Base-by-base conservation (phyloP, 2,797 vertebrate genomes). In the Sebastes kiyomatsui region DNA sequence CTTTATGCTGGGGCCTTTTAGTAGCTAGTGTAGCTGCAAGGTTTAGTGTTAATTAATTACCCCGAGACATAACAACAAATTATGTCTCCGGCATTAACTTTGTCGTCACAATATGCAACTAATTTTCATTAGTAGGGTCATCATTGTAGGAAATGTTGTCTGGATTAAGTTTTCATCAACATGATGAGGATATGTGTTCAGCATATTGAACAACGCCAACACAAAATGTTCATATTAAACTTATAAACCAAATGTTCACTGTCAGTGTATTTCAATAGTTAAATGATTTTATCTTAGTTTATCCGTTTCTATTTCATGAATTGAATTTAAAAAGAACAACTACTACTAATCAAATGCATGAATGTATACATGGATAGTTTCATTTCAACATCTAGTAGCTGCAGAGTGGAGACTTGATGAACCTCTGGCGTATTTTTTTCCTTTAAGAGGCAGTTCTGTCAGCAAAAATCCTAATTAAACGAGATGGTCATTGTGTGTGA, bases 391-490 rank as follows among this genome's bases (percentile, higher is more conserved):
- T 56, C 16, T 11, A 7, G 14, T n/a, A 32, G 46, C 64, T 32
- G 30, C 65, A 54, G 55, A 32, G 54, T 32, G 9, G 12, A 55
- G 23, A 67, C 10, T 6, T 10, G 1, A 32, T 64, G 46, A 16
- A 49, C 7, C 22, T 38, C 6, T 42, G 35, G 25, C 58, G 55
- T 49, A 54, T 18, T 52, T 79, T 66, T 46, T 6, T 56, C 42
- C 3, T 72, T 28, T 49, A 65, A 60, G 60, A 60, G 33, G n/a
- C 73, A 14, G 23, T 55, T 49, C 16, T 74, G 69, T 71, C 56
- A 32, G 64, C 52, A 23, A n/a, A 52, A 61, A 72, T 69, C 38
- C 16, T 62, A 67, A 79, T 75, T 69, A 69, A 55, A 33, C 4
- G 3, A 73, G 23, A 49, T 16, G 76, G 69, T 76, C 38, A 77